Evolutionary conservation across 2,797 vertebrate genomes (phyloP).

Genomic region (Pantherophis alleghaniensis): DNA sequence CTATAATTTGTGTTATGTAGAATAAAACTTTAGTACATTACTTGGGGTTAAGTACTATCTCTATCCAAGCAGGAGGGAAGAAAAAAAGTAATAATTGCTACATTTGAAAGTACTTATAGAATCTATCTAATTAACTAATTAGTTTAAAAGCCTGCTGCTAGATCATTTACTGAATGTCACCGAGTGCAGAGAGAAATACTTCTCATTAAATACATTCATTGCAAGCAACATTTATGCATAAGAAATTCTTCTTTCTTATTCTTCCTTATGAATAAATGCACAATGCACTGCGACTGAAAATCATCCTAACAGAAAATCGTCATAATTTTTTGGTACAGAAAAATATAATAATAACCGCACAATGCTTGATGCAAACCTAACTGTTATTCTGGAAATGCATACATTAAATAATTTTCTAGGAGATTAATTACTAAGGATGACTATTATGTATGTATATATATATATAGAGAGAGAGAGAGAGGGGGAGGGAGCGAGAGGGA

Average conservation of each 20-base stretch:
- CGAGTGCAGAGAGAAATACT: neutral
- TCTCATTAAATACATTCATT: neutral
- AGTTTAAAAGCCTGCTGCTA: neutral
- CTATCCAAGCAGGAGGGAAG: neutral
- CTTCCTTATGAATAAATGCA: neutral
- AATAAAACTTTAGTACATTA: neutral
- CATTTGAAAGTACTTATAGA: conserved; percentile 5
- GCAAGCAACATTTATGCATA: neutral
- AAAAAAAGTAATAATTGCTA: neutral
- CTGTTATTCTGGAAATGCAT: conserved; percentile 22
- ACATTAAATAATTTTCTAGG: conserved; percentile 9
- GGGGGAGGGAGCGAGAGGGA: too few relatives aligned
- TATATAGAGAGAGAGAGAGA: neutral
- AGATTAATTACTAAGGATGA: neutral
- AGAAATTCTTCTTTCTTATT: neutral
- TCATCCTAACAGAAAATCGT: neutral
- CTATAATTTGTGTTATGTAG: neutral
- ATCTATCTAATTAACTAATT: neutral
- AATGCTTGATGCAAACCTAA: conserved; percentile 23
- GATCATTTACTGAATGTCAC: neutral
- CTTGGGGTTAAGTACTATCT: neutral
- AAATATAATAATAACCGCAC: conserved; percentile 25
- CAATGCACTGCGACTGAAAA: neutral
- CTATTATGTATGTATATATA: conserved; percentile 6
- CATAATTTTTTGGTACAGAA: conserved; percentile 35